Percentiles rank a stretch among this genome's conserved stretches.
These are phyloP conservation scores for Forbesichthys papilliferus DNA, from an alignment of 2,113 vertebrate genomes.

Conservation along the genomic window DNA sequence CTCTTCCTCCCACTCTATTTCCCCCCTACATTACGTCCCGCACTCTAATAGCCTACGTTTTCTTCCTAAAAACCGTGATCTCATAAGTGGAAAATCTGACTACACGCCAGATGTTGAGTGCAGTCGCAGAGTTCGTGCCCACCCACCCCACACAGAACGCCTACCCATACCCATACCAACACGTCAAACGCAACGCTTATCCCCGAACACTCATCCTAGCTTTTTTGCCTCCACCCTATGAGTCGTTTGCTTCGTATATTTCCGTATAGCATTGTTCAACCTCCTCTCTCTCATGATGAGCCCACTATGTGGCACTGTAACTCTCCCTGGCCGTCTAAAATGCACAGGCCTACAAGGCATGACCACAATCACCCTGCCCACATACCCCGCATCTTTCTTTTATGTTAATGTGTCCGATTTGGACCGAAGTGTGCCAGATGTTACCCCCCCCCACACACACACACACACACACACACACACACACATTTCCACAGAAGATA, in stretches of 20 bases:
- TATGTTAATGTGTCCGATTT: slow-evolving; percentile 24
- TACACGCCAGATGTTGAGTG: slow-evolving; percentile 41
- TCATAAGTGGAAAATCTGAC: slow-evolving; percentile 80
- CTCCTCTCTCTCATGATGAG: background rate
- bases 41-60: slow-evolving; percentile 28
- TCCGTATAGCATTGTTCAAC: slow-evolving; percentile 32
- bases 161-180: slow-evolving; percentile 34
- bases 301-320: slow-evolving; percentile 65
- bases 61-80: slow-evolving; percentile 61
- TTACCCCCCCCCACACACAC: slow-evolving; percentile 20
- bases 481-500: slow-evolving; percentile 17
- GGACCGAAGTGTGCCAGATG: slow-evolving; percentile 58
- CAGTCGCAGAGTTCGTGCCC: slow-evolving; percentile 22
- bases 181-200: slow-evolving; percentile 33
- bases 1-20: slow-evolving; percentile 1
- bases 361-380: background rate
- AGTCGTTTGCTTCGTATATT: slow-evolving; percentile 1
- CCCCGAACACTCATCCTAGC: background rate
- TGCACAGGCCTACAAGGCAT: background rate
- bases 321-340: slow-evolving; percentile 24
- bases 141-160: slow-evolving; percentile 25
- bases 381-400: background rate
- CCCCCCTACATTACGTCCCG: slow-evolving; percentile 6
- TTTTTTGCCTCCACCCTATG: background rate
- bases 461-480: too few species aligned